Base-by-base conservation (phyloP, 1,140 invertebrate species). In the Aphis craccivora region DNA sequence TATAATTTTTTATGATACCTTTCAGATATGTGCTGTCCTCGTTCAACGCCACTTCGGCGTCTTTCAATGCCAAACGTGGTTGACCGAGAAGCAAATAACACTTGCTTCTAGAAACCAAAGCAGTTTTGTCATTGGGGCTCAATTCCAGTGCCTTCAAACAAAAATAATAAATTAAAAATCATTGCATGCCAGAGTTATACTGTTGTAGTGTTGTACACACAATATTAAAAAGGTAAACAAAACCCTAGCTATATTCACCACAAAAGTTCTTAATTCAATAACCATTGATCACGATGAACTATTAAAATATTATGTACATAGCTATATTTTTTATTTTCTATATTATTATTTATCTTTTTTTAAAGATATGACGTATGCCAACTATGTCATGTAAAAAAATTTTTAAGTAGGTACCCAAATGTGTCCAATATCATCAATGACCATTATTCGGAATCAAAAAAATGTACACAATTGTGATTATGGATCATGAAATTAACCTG, bases 21-120 rank as follows among this genome's bases (percentile, higher is more conserved):
- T 97, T 97, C 2, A 98, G 97, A 94, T 97, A 97, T 84, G 96
- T 97, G 87, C 97, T 97, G 94, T 98, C 97, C 90, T 97, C 96
- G 81, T 96, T 95, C 0, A 99, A 95, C 0, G 98, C 98, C 1
- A 96, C 96, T 95, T 99, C 97, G 0, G 98, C 98, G 95, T 99
- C 98, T 94, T 97, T 95, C 11, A 99, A 95, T 0, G 98, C 98
- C 94, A 97, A 96, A 40, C 97, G 96, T 1, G 98, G 97, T 95
- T 99, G 97, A 18, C 98, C 98, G 22, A 99, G 95, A 67, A 98
- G 96, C n/a, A 99, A 95, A 95, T 98, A 97, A 95, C 98, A 99
- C 95, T 98, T 98, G 94, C 98, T 98, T 93, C 98, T 96, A 5
- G 98, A 97, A 30, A 99, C 97, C 53, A 99, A 95, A 22, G 98